Evolutionary conservation across 1,140 invertebrate genomes (phyloP).

Genomic region (Uloborus diversus): DNA sequence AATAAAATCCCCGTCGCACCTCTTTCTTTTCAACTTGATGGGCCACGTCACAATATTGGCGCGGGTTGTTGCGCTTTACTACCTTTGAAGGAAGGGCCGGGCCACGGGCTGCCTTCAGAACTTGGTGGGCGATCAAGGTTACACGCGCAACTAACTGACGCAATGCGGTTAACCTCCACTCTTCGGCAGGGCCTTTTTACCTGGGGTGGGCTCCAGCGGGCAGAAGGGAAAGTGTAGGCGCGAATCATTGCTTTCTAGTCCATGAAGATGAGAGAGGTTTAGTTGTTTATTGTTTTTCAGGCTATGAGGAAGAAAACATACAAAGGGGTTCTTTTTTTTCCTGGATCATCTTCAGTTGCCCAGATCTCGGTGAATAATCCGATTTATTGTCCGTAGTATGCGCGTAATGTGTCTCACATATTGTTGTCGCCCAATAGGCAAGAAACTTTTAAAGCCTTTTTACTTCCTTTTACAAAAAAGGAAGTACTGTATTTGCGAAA

Average conservation of each 20-base stretch:
- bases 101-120: background rate
- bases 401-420: too few species aligned
- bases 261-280: too few species aligned
- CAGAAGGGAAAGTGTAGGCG: slow-evolving; percentile 16
- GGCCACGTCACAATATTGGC: slow-evolving; percentile 44
- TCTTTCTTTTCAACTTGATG: slow-evolving; percentile 10
- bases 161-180: slow-evolving; percentile 44
- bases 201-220: background rate
- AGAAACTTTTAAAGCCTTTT: too few species aligned
- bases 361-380: background rate
- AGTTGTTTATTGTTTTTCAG: too few species aligned
- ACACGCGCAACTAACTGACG: slow-evolving; percentile 20
- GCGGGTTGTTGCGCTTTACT: slow-evolving; percentile 17
- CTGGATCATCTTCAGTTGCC: background rate
- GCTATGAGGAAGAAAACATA: too few species aligned
- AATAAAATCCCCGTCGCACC: background rate
- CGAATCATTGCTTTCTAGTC: slow-evolving; percentile 14
- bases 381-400: too few species aligned
- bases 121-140: slow-evolving; percentile 52
- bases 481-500: too few species aligned
- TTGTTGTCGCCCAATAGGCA: too few species aligned
- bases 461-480: too few species aligned
- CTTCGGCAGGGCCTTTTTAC: background rate
- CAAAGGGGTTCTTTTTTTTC: too few species aligned
- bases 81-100: slow-evolving; percentile 31